Evolutionary conservation across 2,888 invertebrate genomes (phyloP), one percentile per base, ranked within the genome.

Genomic region (Drosophila villosipedis): DNA sequence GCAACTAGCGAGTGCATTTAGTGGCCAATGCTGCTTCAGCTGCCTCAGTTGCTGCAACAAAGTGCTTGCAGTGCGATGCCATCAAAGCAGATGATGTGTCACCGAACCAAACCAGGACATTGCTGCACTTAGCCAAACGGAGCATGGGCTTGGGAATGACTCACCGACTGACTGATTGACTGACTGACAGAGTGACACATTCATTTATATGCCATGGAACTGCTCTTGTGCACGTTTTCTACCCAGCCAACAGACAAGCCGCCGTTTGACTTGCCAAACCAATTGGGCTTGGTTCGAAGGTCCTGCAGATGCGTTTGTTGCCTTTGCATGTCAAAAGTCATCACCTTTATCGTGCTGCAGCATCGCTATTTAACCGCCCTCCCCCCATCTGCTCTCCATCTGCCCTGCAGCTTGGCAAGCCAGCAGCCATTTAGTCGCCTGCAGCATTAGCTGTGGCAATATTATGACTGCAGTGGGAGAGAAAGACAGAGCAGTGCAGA

Each of bases 271-370:
- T 78, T 69, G 85, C 73, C 85, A 83, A 80, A 72, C 87, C 84
- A 73, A 89, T 84, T 86, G 80, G 58, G 63, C 64, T 25, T 58
- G 57, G n/a, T 22, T 58, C 6, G 58, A 41, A 22, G 50, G 60
- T 64, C 68, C 77, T 72, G 67, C 78, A 76, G 66, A 66, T 61
- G 68, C 54, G 55, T 55, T 35, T 54, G 22, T 59, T 71, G 76
- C 73, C 53, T 75, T 80, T 85, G 88, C 90, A 89, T 90, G 89
- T 89, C 90, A 89, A 80, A 90, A 91, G 90, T 78, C 90, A 91
- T 80, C 89, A 90, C 83, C 83, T 83, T 83, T 84, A 89, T 87
- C 89, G 84, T 60, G 66, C 33, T 55, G 61, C 73, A 70, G 62
- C 79, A 83, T 82, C 67, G 39, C 58, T 33, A 61, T n/a, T 30